Base-by-base conservation (phyloP, 2,797 vertebrate genomes). In the Clarias pachynema region DNA sequence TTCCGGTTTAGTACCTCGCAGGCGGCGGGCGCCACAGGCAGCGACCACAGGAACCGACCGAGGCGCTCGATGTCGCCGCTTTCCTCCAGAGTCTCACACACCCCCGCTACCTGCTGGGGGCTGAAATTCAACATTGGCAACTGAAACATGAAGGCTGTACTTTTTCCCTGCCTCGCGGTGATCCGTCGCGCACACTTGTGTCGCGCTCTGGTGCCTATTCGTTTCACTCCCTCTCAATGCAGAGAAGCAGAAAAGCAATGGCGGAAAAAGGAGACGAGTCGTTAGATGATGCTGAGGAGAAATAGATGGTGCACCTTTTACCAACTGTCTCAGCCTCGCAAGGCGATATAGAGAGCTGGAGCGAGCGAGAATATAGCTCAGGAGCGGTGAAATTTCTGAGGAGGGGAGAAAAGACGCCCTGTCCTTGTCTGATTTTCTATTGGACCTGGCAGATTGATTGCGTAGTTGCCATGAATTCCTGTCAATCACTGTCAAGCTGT, bases 81-180 rank as follows among this genome's bases (percentile, higher is more conserved):
- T 91, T 99, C 98, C 93, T 99, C 98, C 94, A 99, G 95, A 89
- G 98, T 99, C 96, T 99, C 98, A 93, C 98, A 99, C 91, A 99
- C 98, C 96, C 98, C 98, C 92, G 98, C 98, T 91, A 99, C 98
- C 94, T 99, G 98, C 98, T 99, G 97, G 94, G 98, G 97, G 94
- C 98, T 99, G 93, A 99, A 99, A 95, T 98, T 99, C 93, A 99
- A 94, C 94, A 98, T 97, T 90, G 98, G 98, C 95, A 99, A 93
- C 95, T 99, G 98, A 96, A 99, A 99, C 98, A 99, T 99, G 94
- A 96, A 96, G 95, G 95, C 96, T 96, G 94, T 37, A 65, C 90
- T 93, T 90, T 87, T 90, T 88, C 91, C 91, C 91, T 91, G 90
- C 86, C 84, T 87, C 84, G 79, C 73, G 81, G 81, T 90, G 88